Evolutionary conservation across 2,797 vertebrate species (phyloP), one percentile per base, ranked within the genome.

Genomic region (Zenarchopterus dispar): DNA sequence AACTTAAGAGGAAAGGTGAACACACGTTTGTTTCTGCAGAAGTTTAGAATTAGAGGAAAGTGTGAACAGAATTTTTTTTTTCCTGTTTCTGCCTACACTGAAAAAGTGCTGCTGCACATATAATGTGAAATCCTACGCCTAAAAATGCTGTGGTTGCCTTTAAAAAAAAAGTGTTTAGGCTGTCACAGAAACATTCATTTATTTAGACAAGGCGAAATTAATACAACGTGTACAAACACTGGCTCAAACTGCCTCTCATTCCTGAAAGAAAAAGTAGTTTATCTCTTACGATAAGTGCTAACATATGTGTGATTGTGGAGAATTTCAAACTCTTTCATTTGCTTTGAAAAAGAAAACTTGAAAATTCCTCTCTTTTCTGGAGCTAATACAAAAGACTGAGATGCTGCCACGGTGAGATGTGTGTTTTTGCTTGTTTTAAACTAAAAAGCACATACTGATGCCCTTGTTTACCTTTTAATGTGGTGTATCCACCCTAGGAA

Each of bases 21-120:
- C 64, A 42, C 64, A 51, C 62, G 52, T 68, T 66, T 82, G 71
- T 77, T 67, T 80, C 53, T 62, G 41, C 61, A 44, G 44, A 43
- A 42, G 62, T 69, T 72, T 71, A 78, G 76, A 83, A 81, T 67
- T 66, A 75, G 64, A 56, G 57, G 66, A 68, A 73, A 78, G 70
- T 78, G 62, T 77, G 75, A 78, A 60, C 36, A 22, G 54, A 52
- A 41, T 5, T 60, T 61, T 81, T 71, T 78, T 80, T 75, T 50
- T 61, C 28, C 7, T 28, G 1, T 28, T 6, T 65, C 70, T 53
- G 67, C 39, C 39, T 23, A 10, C 46, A 19, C n/a, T 1, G 42
- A 43, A 1, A 31, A 56, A 46, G 48, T 59, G 22, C 31, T 23
- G 26, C 47, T 8, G 17, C 36, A 6, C 5, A 10, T 36, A 11